Percentiles rank a stretch among this genome's conserved stretches.
Conservation (phyloP, 2,113 vertebrate species). For the Quiscalus mexicanus region DNA sequence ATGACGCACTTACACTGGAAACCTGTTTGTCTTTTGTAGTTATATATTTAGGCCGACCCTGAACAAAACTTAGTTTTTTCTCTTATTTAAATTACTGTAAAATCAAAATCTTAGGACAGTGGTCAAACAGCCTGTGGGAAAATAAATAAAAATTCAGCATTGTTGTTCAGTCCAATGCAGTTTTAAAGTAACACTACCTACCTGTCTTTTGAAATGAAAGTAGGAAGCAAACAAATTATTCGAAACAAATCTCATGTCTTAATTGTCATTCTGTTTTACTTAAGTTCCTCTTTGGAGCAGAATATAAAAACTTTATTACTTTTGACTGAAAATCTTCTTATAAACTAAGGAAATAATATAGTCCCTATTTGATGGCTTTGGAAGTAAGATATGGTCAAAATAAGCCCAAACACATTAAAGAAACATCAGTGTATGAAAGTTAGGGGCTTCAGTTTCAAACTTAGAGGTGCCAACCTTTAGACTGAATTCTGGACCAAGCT, state of each 20-base stretch:
- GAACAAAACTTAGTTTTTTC: not conserved
- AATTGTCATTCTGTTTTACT: not conserved
- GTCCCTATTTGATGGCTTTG: not conserved
- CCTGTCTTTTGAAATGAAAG: not conserved
- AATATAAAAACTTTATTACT: not conserved
- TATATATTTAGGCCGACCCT: not conserved
- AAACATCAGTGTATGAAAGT: not conserved
- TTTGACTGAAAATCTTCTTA: not conserved
- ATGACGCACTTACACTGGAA: not conserved
- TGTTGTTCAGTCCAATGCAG: not conserved
- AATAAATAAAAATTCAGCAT: not conserved
- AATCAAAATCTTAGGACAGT: not conserved
- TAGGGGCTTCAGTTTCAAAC: not conserved
- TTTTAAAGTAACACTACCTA: not conserved
- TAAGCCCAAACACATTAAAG: not conserved
- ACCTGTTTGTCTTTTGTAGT: not conserved
- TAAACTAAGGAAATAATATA: not conserved
- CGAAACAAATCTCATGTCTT: not conserved
- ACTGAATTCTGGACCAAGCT: not conserved
- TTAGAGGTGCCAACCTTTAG: not conserved
- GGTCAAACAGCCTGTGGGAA: not conserved
- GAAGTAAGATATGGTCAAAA: not conserved
- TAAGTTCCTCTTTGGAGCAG: not conserved
- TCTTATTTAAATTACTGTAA: slow-evolving; percentile 6
- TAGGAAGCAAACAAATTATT: not conserved